Percentiles rank a stretch among this genome's conserved stretches.
These are phyloP conservation scores for Orthonyx spaldingii DNA, from an alignment of 2,113 vertebrate genomes.

Conservation along the genomic window DNA sequence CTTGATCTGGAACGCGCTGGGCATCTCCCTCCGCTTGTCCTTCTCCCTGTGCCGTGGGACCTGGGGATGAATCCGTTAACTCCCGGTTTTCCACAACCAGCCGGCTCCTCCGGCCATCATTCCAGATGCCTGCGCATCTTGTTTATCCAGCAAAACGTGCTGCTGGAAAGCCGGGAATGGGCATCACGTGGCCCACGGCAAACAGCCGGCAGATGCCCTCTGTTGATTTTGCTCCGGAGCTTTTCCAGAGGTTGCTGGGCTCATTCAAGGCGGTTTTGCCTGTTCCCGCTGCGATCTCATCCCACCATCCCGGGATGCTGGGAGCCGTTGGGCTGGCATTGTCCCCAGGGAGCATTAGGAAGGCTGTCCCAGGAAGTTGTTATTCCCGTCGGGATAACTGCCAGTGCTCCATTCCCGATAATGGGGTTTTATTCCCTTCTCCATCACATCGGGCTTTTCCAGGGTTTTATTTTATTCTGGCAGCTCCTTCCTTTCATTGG, in stretches of 20 bases:
- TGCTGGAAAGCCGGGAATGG: neutral
- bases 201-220: conserved; percentile 75
- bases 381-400: fast-evolving
- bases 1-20: fast-evolving
- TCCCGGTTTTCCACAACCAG: conserved; percentile 39
- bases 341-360: neutral
- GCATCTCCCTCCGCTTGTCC: neutral
- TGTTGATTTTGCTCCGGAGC: conserved; percentile 72
- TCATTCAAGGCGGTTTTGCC: neutral
- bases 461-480: neutral
- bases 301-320: neutral
- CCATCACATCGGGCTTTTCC: neutral
- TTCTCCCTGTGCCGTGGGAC: neutral
- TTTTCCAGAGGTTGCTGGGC: conserved; percentile 67
- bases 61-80: neutral
- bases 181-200: conserved; percentile 66
- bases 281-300: neutral
- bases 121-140: conserved; percentile 50
- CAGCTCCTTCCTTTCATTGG: neutral
- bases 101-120: conserved; percentile 18
- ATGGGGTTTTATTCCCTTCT: neutral
- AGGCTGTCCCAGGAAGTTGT: neutral
- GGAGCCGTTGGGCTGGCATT: fast-evolving
- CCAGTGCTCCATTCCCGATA: fast-evolving
- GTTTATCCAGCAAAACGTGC: conserved; percentile 73